Evolutionary conservation across 2,888 invertebrate genomes (phyloP).

Genomic region (Tetragonisca angustula): DNA sequence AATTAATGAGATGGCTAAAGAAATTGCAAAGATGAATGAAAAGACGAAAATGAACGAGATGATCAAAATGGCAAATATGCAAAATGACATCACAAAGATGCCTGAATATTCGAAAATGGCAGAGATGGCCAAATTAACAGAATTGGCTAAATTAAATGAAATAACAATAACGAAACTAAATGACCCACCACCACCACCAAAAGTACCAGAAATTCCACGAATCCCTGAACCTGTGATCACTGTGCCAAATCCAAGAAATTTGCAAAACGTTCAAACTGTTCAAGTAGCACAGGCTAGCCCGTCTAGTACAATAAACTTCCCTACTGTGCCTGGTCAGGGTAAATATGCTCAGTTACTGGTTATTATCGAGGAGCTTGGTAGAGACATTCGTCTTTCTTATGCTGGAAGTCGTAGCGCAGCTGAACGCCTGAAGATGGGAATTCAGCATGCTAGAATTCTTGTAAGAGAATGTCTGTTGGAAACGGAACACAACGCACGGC

Average conservation of each 20-base stretch:
- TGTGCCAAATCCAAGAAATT: slow-evolving; percentile 83
- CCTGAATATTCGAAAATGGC: slow-evolving; percentile 82
- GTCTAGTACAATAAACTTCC: slow-evolving; percentile 81
- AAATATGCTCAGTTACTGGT: slow-evolving; percentile 82
- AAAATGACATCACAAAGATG: slow-evolving; percentile 82
- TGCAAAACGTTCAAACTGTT: slow-evolving; percentile 80
- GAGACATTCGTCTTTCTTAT: slow-evolving; percentile 83
- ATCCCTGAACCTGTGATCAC: slow-evolving; percentile 83
- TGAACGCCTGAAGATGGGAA: slow-evolving; percentile 82
- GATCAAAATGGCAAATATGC: slow-evolving; percentile 83
- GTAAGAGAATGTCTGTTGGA: slow-evolving; percentile 82
- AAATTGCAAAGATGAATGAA: slow-evolving; percentile 82
- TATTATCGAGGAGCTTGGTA: slow-evolving; percentile 84
- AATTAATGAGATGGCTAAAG: slow-evolving; percentile 83
- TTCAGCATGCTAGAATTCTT: slow-evolving; percentile 82
- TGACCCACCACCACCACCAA: slow-evolving; percentile 78
- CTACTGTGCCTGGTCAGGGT: slow-evolving; percentile 82
- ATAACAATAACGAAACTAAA: slow-evolving; percentile 83
- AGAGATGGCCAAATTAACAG: slow-evolving; percentile 82
- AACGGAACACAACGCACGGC: slow-evolving; percentile 83
- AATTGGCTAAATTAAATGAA: slow-evolving; percentile 82
- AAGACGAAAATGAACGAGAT: slow-evolving; percentile 83
- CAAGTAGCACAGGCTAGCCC: slow-evolving; percentile 82
- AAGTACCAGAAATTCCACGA: slow-evolving; percentile 77
- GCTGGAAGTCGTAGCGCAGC: slow-evolving; percentile 83